Evolutionary conservation across 1,140 invertebrate species (phyloP).

Genomic region (Vollenhovia emeryi): DNA sequence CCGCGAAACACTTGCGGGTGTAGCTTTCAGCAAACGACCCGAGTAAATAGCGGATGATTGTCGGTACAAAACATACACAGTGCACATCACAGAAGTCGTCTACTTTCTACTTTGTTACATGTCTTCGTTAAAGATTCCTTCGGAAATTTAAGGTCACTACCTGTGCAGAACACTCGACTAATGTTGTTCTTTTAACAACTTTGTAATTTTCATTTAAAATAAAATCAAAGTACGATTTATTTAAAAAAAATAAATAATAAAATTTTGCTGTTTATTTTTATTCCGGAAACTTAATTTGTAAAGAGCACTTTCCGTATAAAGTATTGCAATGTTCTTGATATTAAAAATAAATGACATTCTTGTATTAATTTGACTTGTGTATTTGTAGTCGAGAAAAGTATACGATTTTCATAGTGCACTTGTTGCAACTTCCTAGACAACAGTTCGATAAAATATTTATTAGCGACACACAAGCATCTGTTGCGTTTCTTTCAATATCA

Average conservation of each 20-base stretch:
- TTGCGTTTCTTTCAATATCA: background rate
- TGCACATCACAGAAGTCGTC: background rate
- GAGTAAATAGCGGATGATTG: constrained; percentile 34
- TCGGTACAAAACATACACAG: background rate
- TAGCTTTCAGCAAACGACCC: constrained; percentile 23
- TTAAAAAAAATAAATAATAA: background rate
- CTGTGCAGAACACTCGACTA: background rate
- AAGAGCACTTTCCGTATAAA: background rate
- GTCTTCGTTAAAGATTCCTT: background rate
- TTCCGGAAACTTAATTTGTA: background rate
- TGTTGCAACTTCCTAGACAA: background rate
- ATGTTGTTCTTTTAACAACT: background rate
- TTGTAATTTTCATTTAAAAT: background rate
- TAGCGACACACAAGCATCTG: background rate
- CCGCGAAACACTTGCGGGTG: constrained; percentile 42
- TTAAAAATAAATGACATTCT: background rate
- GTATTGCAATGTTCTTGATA: background rate
- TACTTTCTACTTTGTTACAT: constrained; percentile 10
- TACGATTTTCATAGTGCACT: background rate
- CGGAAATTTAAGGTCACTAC: background rate
- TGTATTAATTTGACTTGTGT: background rate
- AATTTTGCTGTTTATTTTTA: background rate
- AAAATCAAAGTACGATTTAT: background rate
- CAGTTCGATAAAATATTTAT: background rate
- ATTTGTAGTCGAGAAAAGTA: background rate